Conservation (phyloP, 2,888 invertebrate genomes). For the Pinctada fucata region DNA sequence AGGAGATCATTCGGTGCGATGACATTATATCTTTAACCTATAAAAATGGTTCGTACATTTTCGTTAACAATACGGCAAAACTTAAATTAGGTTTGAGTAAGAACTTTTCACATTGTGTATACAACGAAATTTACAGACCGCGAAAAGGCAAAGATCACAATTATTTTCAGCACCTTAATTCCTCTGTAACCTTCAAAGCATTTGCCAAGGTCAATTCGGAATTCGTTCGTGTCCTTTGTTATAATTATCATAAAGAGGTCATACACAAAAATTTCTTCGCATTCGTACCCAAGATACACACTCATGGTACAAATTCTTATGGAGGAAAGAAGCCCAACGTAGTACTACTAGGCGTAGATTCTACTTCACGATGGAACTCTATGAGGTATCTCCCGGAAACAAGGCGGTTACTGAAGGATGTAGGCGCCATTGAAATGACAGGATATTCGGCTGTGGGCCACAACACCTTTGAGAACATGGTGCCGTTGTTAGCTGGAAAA, state of each 20-base stretch:
- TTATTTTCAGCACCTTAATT: slow-evolving; percentile 43
- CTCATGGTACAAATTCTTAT: slow-evolving; percentile 42
- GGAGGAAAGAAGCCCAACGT: slow-evolving; percentile 80
- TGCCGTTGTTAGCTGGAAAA: slow-evolving; percentile 86
- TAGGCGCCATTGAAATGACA: slow-evolving; percentile 86
- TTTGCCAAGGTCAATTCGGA: slow-evolving; percentile 55
- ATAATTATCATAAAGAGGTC: slow-evolving; percentile 54
- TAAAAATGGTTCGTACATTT: slow-evolving; percentile 49
- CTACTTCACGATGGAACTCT: slow-evolving; percentile 90
- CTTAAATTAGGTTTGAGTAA: slow-evolving; percentile 44
- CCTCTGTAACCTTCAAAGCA: slow-evolving; percentile 44
- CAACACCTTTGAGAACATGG: slow-evolving; percentile 93
- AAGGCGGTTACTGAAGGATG: slow-evolving; percentile 80
- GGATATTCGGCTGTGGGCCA: slow-evolving; percentile 96
- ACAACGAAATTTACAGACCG: slow-evolving; percentile 56
- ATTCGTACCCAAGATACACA: slow-evolving; percentile 54
- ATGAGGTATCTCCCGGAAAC: slow-evolving; percentile 88
- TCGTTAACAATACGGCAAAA: slow-evolving; percentile 47
- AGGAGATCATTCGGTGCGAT: slow-evolving; percentile 53
- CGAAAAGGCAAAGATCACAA: slow-evolving; percentile 39
- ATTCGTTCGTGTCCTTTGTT: slow-evolving; percentile 69
- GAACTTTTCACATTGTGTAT: slow-evolving; percentile 67
- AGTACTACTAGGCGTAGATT: slow-evolving; percentile 89
- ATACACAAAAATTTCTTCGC: slow-evolving; percentile 71
- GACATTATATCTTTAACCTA: slow-evolving; percentile 61